A percentile compares a stretch with the other conserved stretches of the same genome.
These are phyloP conservation scores for Germaria angustata DNA, from an alignment of 2,888 invertebrate species.

Conservation along the genomic window DNA sequence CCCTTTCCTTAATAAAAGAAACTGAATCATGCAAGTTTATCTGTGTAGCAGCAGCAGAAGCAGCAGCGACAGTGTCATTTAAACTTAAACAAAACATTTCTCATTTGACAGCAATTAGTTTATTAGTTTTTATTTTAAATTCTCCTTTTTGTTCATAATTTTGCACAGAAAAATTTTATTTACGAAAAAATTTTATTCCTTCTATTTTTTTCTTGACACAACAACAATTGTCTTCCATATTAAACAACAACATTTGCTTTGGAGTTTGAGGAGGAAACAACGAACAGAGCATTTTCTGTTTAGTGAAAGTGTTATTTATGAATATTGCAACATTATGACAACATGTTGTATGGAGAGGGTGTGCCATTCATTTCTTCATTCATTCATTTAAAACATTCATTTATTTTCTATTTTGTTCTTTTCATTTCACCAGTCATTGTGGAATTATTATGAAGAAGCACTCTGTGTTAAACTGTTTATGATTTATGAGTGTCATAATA, in stretches of 20 bases:
- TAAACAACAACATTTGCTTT: not conserved
- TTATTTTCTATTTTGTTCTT: not conserved
- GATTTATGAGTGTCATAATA: slow-evolving; percentile 65
- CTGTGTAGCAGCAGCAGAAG: slow-evolving; percentile 28
- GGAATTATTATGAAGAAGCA: slow-evolving; percentile 41
- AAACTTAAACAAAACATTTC: slow-evolving; percentile 52
- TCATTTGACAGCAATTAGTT: slow-evolving; percentile 67
- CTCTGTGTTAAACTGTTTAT: slow-evolving; percentile 64
- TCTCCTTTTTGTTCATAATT: slow-evolving; percentile 39
- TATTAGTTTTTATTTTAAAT: slow-evolving; percentile 66
- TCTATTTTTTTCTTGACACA: not conserved
- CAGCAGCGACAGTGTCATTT: slow-evolving; percentile 50
- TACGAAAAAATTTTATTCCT: not conserved
- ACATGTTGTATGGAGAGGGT: slow-evolving; percentile 41
- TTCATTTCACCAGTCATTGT: slow-evolving; percentile 28
- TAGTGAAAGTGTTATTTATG: slow-evolving; percentile 56
- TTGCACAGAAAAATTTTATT: slow-evolving; percentile 14
- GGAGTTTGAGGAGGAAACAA: not conserved
- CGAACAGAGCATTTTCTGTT: slow-evolving; percentile 11
- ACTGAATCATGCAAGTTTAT: slow-evolving; percentile 36
- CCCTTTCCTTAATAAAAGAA: not conserved
- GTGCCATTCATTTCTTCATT: slow-evolving; percentile 45
- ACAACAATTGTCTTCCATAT: slow-evolving; percentile 5
- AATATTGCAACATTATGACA: slow-evolving; percentile 53
- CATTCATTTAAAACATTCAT: slow-evolving; percentile 35